phyloP scores from a whole-genome alignment of 1,140 invertebrate genomes.

The Drosophila bocki region DNA sequence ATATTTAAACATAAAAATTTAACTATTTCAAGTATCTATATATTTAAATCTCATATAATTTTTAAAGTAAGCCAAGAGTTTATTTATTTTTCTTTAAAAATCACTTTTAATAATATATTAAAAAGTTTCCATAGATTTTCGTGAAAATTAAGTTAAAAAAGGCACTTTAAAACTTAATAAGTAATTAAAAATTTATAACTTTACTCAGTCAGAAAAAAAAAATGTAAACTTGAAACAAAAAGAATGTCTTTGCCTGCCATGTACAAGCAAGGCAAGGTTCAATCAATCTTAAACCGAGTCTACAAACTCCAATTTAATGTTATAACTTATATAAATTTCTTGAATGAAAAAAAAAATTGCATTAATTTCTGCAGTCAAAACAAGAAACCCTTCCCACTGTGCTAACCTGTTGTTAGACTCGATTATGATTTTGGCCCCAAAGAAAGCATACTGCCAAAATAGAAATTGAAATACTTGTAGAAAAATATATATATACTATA shows the following conservation, averaged over 20 bases:
- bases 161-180: background rate
- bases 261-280: background rate
- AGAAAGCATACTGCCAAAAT: slow-evolving; percentile 23
- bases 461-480: slow-evolving; percentile 17
- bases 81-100: background rate
- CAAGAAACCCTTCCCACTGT: background rate
- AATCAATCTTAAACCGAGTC: background rate
- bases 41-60: background rate
- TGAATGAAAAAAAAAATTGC: too few relatives aligned
- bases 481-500: slow-evolving; percentile 1
- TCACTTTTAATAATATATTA: background rate
- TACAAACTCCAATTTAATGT: background rate
- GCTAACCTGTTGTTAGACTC: slow-evolving; percentile 11
- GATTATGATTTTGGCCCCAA: slow-evolving; percentile 18
- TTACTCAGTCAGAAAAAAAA: too few relatives aligned
- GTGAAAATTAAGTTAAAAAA: background rate
- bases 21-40: background rate
- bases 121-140: background rate
- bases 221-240: background rate
- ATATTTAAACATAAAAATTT: background rate
- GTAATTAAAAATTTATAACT: too few relatives aligned
- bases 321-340: background rate
- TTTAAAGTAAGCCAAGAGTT: background rate
- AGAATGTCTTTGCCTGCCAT: background rate
- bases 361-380: background rate